Conservation (phyloP, 1,140 invertebrate species). For the Choristoneura fumiferana region DNA sequence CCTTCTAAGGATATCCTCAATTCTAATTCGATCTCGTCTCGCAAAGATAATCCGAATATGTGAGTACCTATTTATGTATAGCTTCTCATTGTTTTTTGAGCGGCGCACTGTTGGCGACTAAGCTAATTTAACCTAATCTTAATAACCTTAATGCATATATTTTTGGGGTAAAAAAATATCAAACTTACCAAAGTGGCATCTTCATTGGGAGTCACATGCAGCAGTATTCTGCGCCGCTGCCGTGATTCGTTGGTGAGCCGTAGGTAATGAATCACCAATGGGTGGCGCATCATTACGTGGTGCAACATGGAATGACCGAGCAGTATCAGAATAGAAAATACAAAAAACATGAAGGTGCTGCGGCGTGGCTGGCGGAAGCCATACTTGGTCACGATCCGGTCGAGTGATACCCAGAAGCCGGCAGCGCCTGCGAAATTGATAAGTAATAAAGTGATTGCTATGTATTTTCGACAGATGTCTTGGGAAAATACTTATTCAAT, state of each 20-base stretch:
- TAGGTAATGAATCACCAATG: constrained; percentile 91
- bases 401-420: constrained; percentile 90
- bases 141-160: no score
- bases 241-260: constrained; percentile 85
- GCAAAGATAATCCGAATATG: no score
- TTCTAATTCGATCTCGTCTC: no score
- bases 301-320: constrained; percentile 87
- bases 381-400: constrained; percentile 89
- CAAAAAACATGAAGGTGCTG: constrained; percentile 93
- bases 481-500: no score
- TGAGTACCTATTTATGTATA: no score
- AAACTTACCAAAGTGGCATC: constrained; percentile 87
- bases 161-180: no score
- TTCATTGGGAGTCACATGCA: constrained; percentile 86
- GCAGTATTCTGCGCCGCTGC: constrained; percentile 69
- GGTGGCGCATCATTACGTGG: constrained; percentile 85
- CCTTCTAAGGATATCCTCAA: no score
- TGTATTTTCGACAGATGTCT: no score
- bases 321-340: constrained; percentile 86
- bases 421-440: constrained; percentile 83
- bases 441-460: no score
- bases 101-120: no score
- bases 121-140: no score
- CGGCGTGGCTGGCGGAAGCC: constrained; percentile 85
- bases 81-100: no score